Base-by-base conservation (phyloP, 2,888 invertebrate genomes). In the Peribatodes rhomboidaria region DNA sequence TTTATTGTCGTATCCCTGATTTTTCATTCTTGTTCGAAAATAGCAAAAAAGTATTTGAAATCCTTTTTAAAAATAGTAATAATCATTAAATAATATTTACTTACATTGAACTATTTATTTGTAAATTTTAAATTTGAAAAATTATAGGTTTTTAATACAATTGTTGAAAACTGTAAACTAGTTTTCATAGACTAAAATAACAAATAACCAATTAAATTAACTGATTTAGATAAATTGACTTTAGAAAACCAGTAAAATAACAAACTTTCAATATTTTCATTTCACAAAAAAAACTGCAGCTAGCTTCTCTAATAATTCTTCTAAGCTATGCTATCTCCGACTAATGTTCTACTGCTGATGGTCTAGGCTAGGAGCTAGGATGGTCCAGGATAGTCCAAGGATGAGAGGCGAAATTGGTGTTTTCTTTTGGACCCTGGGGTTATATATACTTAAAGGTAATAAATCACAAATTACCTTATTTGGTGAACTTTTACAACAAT, bases 381-480 rank as follows among this genome's bases (percentile, higher is more conserved):
- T 87, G 83, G 78, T 84, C 88, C 91, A 91, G 89, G 88, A 86
- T 70, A 85, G 89, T 91, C 90, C 91, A 89, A 87, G 85, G 81
- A 78, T 76, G 87, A 86, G 61, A 70, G 72, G 79, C 82, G 87
- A 87, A 73, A 85, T 92, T 92, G 91, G 91, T 91, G 91, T 92
- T 90, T 73, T 50, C n/a, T 13, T 72, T 92, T 92, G 90, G 92
- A 91, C 90, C 92, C 92, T 89, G 90, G 91, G 88, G 78, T 84
- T 81, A 78, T 75, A 78, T 27, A 54, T 44, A 60, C 60, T 61
- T 61, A 65, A 31, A 77, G 74, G 71, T 74, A 73, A 72, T 72
- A 71, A 72, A 68, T 60, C 71, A 73, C 74, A 75, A 67, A 68
- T 70, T 72, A 73, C 63, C 35, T 42, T 64, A 77, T 69, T 62